These are phyloP conservation scores for Tangara arthus DNA, from an alignment of 2,797 vertebrate species.

Conservation along the genomic window DNA sequence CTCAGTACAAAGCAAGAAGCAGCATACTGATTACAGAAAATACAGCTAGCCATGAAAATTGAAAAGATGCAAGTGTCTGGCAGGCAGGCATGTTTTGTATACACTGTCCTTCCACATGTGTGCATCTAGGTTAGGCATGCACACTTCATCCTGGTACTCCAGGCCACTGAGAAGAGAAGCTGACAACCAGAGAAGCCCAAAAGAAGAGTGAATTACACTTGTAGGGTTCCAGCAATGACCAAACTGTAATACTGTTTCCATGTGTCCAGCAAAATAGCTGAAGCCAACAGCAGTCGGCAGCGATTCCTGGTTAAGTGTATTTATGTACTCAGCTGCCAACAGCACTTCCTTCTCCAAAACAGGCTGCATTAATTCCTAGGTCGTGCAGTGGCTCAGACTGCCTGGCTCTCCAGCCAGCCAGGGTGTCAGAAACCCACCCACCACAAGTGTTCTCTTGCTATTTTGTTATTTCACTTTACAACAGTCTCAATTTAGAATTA, in stretches of 20 bases:
- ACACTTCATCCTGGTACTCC: neutral
- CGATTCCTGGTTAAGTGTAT: neutral
- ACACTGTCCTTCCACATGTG: neutral
- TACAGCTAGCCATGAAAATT: neutral
- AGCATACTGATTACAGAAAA: neutral
- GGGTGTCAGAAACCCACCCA: neutral
- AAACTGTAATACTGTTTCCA: neutral
- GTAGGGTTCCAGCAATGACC: neutral
- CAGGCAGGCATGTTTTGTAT: neutral
- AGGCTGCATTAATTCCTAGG: neutral
- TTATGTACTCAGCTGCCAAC: neutral
- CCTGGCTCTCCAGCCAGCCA: neutral
- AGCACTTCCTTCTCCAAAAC: neutral
- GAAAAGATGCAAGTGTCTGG: neutral
- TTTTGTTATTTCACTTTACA: neutral
- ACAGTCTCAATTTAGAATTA: neutral
- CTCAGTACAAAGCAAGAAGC: neutral
- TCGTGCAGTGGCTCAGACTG: neutral
- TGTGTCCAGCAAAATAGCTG: neutral
- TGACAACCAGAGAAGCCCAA: neutral
- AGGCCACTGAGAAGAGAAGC: neutral
- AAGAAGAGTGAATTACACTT: neutral
- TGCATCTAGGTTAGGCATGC: rapidly evolving
- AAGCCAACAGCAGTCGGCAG: neutral
- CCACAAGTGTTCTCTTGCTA: neutral